Base-by-base conservation (phyloP, 2,888 invertebrate genomes). In the Sinodicranocentrus sp. region DNA sequence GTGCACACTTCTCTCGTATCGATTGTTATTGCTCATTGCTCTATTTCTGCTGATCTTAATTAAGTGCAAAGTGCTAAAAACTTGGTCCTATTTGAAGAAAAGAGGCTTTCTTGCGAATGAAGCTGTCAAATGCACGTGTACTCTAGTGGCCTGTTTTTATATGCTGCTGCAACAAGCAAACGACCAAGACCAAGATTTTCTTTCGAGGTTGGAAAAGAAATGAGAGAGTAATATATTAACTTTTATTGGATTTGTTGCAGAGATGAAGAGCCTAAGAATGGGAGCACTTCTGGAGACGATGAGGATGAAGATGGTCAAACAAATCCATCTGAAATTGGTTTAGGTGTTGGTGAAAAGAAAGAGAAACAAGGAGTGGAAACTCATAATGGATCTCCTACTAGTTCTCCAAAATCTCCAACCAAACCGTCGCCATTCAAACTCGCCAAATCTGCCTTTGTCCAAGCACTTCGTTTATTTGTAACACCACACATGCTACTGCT, bases 401-500 rank as follows among this genome's bases (percentile, higher is more conserved):
- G 59, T 44, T 44, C 48, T 26, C 61, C 52, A 84, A 63, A 28
- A 39, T 44, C 43, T 6, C 26, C 54, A 15, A 48, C 25, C 6
- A 65, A 61, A 75, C 25, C 67, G 17, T 71, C 78, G 13, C 70
- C 26, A 48, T 72, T 72, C 54, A 33, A 79, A 61, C 63, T 82
- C 13, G 88, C 95, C 0, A 65, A 94, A 83, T 92, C 94, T 85
- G 96, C 96, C 0, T 92, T 97, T 72, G 93, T 92, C 89, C 94
- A 95, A 43, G 95, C 98, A 0, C 92, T 95, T 44, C 92, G 92
- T 85, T 91, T 99, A 63, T 95, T 98, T 90, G 90, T 94, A 75
- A 97, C 97, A 0, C 92, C 92, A 57, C 94, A 95, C 88, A 98
- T 99, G 97, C 89, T 97, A 65, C 90, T 97, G 13, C 92, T 99